phyloP scores from a whole-genome alignment of 2,888 invertebrate genomes.

The Epistrophella euchroma region DNA sequence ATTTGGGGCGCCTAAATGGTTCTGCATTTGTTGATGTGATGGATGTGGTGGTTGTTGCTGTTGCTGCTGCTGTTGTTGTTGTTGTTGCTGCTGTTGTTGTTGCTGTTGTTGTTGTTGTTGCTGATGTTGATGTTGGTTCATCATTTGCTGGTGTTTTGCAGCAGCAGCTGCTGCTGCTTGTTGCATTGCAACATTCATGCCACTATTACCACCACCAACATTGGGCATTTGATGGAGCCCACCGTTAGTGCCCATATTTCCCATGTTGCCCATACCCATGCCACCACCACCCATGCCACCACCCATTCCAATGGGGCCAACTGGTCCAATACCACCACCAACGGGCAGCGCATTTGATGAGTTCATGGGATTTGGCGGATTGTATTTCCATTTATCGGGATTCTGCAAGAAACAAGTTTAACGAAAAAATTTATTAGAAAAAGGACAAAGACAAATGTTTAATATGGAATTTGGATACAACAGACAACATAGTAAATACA shows the following conservation, averaged over 20 bases:
- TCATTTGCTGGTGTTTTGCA: constrained; percentile 83
- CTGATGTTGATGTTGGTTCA: constrained; percentile 80
- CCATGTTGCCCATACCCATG: constrained; percentile 81
- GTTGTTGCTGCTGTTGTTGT: constrained; percentile 85
- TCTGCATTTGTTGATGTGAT: constrained; percentile 85
- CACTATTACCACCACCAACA: constrained; percentile 80
- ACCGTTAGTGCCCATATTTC: constrained; percentile 81
- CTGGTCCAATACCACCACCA: constrained; percentile 83
- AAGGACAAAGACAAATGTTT: constrained; percentile 28
- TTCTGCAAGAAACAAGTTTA: constrained; percentile 86
- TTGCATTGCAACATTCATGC: constrained; percentile 82
- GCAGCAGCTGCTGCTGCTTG: constrained; percentile 81
- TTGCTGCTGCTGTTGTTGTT: constrained; percentile 84
- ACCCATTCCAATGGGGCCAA: constrained; percentile 84
- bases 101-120: constrained; percentile 83
- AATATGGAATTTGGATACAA: neutral
- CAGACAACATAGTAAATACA: neutral
- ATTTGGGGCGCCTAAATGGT: constrained; percentile 78
- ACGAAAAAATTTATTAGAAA: constrained; percentile 36
- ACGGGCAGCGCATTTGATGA: constrained; percentile 84
- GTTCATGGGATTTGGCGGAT: constrained; percentile 86
- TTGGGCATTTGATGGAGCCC: constrained; percentile 79
- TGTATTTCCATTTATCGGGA: constrained; percentile 94
- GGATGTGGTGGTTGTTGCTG: constrained; percentile 85
- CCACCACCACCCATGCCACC: constrained; percentile 82